Evolutionary conservation across 2,113 vertebrate species (phyloP), one percentile per base, ranked within the genome.

Genomic region (Nothocercus nigrocapillus): DNA sequence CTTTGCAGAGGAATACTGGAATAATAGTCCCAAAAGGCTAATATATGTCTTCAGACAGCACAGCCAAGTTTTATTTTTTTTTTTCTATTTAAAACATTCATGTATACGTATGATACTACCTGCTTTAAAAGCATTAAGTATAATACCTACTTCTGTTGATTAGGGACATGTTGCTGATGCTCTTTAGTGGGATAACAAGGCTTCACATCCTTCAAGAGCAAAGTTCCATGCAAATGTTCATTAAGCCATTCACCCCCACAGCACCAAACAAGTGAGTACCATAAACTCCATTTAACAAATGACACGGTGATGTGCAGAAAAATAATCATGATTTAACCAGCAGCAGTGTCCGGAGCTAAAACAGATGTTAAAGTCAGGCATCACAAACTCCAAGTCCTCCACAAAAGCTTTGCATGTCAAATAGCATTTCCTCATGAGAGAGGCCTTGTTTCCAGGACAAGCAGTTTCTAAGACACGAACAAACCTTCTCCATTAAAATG

Each of bases 11-110:
- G 17, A 87, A 89, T 72, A 21, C 89, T 51, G 47, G 84, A 93
- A 85, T 93, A 95, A 91, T 85, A 70, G 53, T 91, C 96, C 82
- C 92, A 70, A 64, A 94, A 85, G 81, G 34, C 30, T 63, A 82
- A 88, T 97, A 90, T 64, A 78, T 75, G 83, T 89, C 83, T 78
- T 86, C 51, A 85, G 45, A 75, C 44, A 76, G 67, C 83, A 89
- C 45, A 82, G 74, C 54, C 44, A 72, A 62, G 84, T 80, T 95
- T 79, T 91, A 70, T 66, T 91, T 90, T 88, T 36, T 88, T 36
- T 38, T 86, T 76, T 54, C 47, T 58, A 73, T 67, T 64, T 92
- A 75, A 80, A 96, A 93, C 53, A 92, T 79, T 81, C 94, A 78
- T 87, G 19, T 21, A 80, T 80, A 22, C 7, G 51, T 13, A 27